Base-by-base conservation (phyloP, 2,797 vertebrate genomes). In the Catostomus latipinnis region DNA sequence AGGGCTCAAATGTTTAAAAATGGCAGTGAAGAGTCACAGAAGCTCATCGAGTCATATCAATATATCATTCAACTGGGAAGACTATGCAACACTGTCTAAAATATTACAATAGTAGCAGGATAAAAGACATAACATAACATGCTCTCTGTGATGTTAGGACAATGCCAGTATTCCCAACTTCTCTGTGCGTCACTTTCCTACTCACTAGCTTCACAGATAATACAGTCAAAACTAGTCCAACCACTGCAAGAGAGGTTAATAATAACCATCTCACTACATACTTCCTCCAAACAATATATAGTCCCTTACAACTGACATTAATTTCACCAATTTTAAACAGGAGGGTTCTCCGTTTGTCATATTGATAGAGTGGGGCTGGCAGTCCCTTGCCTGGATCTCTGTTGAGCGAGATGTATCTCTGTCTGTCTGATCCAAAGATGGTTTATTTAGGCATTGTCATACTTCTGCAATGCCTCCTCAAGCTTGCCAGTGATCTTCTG, bases 401-500 rank as follows among this genome's bases (percentile, higher is more conserved):
- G 80, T 45, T 57, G 9, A 77, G 74, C 67, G 9, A 78, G 6
- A 56, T 48, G 8, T 80, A 58, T 62, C n/a, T 65, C 50, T 65
- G 77, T 8, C 76, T 49, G 34, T 53, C n/a, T 52, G 61, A 73
- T 57, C 22, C 78, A 74, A 46, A 71, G 65, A 5, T 43, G 52
- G 74, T 83, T 63, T 69, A 50, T 82, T 87, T 98, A 99, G 74
- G 95, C 95, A 4, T 93, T 91, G 89, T 99, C 96, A 6, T 99
- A 99, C 84, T 98, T 97, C 88, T 95, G 95, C 91, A 98, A 93
- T 53, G 98, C 95, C 88, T 98, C 98, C 89, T 99, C 97, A 74
- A 99, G 92, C 87, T 96, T 98, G 89, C 95, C 94, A 0, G 97
- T 98, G 90, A 99, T 93, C 91, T 97, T 98, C 84, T 97, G 96